Evolutionary conservation across 2,888 invertebrate genomes (phyloP).

Genomic region (Acronicta alni): DNA sequence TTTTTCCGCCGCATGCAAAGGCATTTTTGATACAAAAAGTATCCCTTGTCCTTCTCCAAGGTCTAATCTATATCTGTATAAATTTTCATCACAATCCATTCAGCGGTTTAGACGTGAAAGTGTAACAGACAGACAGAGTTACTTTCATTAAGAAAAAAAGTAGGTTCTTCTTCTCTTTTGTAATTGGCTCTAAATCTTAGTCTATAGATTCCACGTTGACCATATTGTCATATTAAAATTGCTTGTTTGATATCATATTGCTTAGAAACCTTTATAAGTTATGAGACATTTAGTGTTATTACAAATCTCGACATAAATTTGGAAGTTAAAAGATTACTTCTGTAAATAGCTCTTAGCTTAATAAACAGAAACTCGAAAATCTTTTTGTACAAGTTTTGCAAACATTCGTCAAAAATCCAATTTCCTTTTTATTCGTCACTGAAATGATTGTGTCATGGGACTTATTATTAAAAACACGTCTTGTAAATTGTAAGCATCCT

Average conservation of each 20-base stretch:
- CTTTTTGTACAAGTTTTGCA: constrained; percentile 18
- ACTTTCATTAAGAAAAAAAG: too few relatives aligned
- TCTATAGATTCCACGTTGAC: too few relatives aligned
- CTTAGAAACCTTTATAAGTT: background rate
- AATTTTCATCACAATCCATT: too few relatives aligned
- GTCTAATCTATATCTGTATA: too few relatives aligned
- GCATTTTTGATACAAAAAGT: too few relatives aligned
- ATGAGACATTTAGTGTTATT: constrained; percentile 13
- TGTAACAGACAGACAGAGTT: too few relatives aligned
- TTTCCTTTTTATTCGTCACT: constrained; percentile 16
- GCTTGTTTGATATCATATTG: constrained; percentile 2
- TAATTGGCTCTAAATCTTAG: too few relatives aligned
- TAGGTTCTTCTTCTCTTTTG: too few relatives aligned
- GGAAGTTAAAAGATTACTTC: constrained; percentile 19
- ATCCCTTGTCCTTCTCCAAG: too few relatives aligned
- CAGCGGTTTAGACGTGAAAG: too few relatives aligned
- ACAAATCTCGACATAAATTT: constrained; percentile 10
- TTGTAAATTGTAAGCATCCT: too few relatives aligned
- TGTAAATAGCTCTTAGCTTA: constrained; percentile 3
- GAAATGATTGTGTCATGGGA: constrained; percentile 17
- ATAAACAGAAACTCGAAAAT: constrained; percentile 9
- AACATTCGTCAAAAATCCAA: constrained; percentile 41
- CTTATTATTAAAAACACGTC: constrained; percentile 18
- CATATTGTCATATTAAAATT: constrained; percentile 1
- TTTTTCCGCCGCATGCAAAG: too few relatives aligned